These are phyloP conservation scores for Capreolus pygargus DNA, from an alignment of 2,113 vertebrate species.

Conservation along the genomic window DNA sequence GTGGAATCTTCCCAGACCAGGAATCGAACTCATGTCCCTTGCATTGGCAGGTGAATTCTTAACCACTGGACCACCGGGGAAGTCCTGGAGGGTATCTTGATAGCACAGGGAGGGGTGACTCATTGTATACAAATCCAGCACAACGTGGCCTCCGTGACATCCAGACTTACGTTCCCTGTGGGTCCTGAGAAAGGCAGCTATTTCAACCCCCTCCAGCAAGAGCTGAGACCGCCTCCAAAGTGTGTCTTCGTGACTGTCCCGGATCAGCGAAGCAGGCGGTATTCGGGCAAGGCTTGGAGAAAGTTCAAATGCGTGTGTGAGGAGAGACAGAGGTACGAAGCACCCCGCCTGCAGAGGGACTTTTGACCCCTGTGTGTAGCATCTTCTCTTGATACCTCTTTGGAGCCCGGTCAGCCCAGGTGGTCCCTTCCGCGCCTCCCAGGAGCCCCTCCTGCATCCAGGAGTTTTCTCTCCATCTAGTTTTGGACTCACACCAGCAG, in stretches of 20 bases:
- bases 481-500: accelerated
- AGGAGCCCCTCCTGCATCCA: background rate
- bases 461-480: accelerated
- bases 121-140: accelerated
- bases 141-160: accelerated
- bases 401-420: accelerated
- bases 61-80: background rate
- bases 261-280: accelerated
- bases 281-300: accelerated
- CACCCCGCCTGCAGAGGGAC: accelerated
- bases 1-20: background rate
- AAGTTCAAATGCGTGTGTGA: background rate
- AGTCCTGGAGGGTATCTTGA: background rate
- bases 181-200: background rate
- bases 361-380: accelerated
- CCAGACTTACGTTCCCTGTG: background rate
- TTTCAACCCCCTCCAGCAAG: background rate
- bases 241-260: accelerated
- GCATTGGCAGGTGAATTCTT: background rate
- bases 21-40: background rate
- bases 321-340: accelerated
- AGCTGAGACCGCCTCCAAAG: background rate
- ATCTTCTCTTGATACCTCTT: background rate
- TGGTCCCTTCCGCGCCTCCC: accelerated
- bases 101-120: accelerated